Evolutionary conservation across 2,888 invertebrate genomes (phyloP), one percentile per base, ranked within the genome.

Genomic region (Phrixothrix hirtus): DNA sequence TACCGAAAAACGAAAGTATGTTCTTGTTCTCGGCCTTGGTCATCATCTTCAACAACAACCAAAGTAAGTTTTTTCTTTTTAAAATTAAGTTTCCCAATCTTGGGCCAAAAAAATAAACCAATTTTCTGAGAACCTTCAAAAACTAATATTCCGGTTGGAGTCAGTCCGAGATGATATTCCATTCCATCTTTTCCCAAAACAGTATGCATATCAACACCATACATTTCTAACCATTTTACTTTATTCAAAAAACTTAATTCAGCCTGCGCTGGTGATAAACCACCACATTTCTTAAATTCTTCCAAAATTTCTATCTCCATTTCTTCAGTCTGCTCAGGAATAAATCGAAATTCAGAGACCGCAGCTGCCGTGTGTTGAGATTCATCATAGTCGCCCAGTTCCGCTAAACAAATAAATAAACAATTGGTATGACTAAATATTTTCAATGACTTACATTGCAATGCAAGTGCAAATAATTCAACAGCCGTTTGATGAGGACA

Each of bases 31-130:
- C 88, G 82, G 0, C 95, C 95, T 75, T 95, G 92, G 72, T 98
- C 98, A 72, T 98, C 97, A 75, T 99, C 98, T 77, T 99, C 99
- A 6, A 98, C 95, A 1, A 99, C 98, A 34, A 98, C 90, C 44
- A 99, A 79, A 0, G 96, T 97, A 36, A 99, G 77, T 75, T 97
- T 97, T 77, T 97, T 97, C 77, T 94, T 95, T 75, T 96, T 96
- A 72, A 99, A 99, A 77, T 98, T 96, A 43, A 99, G 78, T 74
- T 95, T 92, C 56, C 95, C 95, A 66, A 99, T 98, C 81, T 97
- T 98, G 1, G 98, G 98, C 95, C 99, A 99, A 75, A 97, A 96
- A 77, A 99, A 99, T 11, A 99, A 79, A 0, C 99, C 99, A 65
- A 99, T 99, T 79, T 98, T 98, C 72, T 93, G 92, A 43, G 85